Percentiles rank a stretch among this genome's conserved stretches.
These are phyloP conservation scores for Schizothorax lantsangensis DNA, from an alignment of 2,797 vertebrate genomes.

Conservation along the genomic window DNA sequence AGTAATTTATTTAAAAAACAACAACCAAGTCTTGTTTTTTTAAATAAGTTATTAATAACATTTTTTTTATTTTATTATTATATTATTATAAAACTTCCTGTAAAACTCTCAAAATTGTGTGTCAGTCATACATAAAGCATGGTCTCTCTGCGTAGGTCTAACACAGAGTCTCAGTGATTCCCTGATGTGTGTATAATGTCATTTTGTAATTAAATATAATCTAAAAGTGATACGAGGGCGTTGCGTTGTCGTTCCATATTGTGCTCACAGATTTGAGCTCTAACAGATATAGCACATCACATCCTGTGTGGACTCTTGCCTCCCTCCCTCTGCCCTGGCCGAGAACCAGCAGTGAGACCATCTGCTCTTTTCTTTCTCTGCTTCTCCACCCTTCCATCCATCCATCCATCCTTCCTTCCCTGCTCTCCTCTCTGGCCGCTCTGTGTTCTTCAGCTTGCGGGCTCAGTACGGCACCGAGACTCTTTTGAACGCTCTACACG, in stretches of 20 bases:
- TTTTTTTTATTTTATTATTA: background rate
- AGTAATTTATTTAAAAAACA: too few species aligned
- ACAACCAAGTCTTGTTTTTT: background rate
- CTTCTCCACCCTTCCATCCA: background rate
- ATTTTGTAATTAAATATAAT: background rate
- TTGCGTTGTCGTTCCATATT: constrained; percentile 42
- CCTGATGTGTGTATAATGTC: background rate
- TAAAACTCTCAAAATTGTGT: background rate
- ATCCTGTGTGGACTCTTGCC: constrained; percentile 54
- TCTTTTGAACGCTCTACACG: constrained; percentile 87
- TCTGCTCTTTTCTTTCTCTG: constrained; percentile 51
- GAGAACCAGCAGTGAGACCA: constrained; percentile 60
- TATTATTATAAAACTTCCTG: background rate
- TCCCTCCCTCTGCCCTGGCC: constrained; percentile 56
- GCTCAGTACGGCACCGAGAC: constrained; percentile 86
- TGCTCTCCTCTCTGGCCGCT: background rate
- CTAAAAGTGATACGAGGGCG: background rate
- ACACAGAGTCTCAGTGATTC: background rate
- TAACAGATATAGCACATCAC: constrained; percentile 53
- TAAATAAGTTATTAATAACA: background rate
- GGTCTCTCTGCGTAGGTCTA: background rate
- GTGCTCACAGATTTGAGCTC: constrained; percentile 53
- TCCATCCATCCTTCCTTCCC: background rate
- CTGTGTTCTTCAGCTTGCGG: constrained; percentile 79
- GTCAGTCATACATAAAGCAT: background rate